phyloP scores from a whole-genome alignment of 1,140 invertebrate species.

The Pogonomyrmex californicus region DNA sequence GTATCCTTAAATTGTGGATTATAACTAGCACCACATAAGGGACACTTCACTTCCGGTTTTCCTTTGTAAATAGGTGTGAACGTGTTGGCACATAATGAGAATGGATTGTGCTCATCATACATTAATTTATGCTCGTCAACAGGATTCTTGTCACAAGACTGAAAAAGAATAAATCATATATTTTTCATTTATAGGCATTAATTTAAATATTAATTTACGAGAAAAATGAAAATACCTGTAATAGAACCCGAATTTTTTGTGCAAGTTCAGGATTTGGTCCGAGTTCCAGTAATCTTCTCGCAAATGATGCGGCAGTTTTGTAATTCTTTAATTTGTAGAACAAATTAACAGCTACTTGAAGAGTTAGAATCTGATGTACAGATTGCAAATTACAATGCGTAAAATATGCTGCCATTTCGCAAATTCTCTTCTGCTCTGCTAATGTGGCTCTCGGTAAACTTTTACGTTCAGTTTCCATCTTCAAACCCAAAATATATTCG shows the following conservation, averaged over 20 bases:
- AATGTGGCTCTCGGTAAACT: slow-evolving; percentile 94
- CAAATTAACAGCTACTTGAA: slow-evolving; percentile 98
- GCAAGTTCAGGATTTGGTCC: slow-evolving; percentile 98
- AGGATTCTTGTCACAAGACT: slow-evolving; percentile 97
- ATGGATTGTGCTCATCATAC: slow-evolving; percentile 99
- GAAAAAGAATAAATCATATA: slow-evolving; percentile 68
- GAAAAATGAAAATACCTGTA: slow-evolving; percentile 87
- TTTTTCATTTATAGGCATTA: slow-evolving; percentile 3
- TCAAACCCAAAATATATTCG: slow-evolving; percentile 97
- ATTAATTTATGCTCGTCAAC: slow-evolving; percentile 95
- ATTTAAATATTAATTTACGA: slow-evolving; percentile 16
- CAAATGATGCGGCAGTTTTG: slow-evolving; percentile 98
- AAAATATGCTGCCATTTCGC: slow-evolving; percentile 99
- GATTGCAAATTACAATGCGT: slow-evolving; percentile 99
- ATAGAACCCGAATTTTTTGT: slow-evolving; percentile 97
- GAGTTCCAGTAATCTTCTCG: slow-evolving; percentile 96
- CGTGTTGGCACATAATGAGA: slow-evolving; percentile 96
- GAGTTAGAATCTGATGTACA: slow-evolving; percentile 97
- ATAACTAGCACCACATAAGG: slow-evolving; percentile 97
- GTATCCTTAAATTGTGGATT: slow-evolving; percentile 95
- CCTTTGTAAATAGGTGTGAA: slow-evolving; percentile 98
- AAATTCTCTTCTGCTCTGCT: slow-evolving; percentile 96
- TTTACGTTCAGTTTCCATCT: slow-evolving; percentile 97
- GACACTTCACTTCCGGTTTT: slow-evolving; percentile 97
- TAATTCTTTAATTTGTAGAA: slow-evolving; percentile 99